Conservation (phyloP, 1,140 invertebrate species). For the Wiebesia pumilae region DNA sequence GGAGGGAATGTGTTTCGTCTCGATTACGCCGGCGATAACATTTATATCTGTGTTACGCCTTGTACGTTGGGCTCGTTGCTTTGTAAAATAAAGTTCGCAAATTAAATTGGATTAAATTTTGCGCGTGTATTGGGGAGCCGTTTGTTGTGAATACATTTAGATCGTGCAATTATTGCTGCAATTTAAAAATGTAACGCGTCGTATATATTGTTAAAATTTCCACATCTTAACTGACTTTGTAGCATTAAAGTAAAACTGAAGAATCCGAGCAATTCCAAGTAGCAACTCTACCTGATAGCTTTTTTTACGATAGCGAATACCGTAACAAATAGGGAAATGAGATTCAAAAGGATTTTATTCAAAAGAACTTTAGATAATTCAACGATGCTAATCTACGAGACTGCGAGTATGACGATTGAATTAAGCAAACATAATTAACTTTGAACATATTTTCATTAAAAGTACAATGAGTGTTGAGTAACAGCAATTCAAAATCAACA, state of each 20-base stretch:
- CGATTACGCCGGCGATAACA: slow-evolving; percentile 31
- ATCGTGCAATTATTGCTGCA: not conserved
- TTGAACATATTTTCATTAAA: not conserved
- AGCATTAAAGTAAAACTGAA: not conserved
- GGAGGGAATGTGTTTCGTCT: slow-evolving; percentile 13
- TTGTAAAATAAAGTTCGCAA: not conserved
- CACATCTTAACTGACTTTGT: too few relatives aligned
- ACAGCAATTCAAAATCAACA: slow-evolving; percentile 13
- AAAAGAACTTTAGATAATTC: not conserved
- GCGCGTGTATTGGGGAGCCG: not conserved
- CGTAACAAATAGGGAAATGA: not conserved
- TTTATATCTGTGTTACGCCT: slow-evolving; percentile 15
- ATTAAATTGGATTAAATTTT: not conserved
- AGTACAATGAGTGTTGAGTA: not conserved
- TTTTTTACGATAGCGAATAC: not conserved
- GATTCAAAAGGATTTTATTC: not conserved
- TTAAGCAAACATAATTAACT: slow-evolving; percentile 12
- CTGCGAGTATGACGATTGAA: not conserved
- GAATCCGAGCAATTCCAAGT: not conserved
- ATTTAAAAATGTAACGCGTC: too few relatives aligned
- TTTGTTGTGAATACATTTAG: not conserved
- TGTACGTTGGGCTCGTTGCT: not conserved
- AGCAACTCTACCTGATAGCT: too few relatives aligned
- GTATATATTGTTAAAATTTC: too few relatives aligned
- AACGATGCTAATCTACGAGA: not conserved